A percentile compares a stretch with the other conserved stretches of the same genome.
Evolutionary conservation across 2,888 invertebrate genomes (phyloP).

Genomic region (Neoaliturus tenellus): DNA sequence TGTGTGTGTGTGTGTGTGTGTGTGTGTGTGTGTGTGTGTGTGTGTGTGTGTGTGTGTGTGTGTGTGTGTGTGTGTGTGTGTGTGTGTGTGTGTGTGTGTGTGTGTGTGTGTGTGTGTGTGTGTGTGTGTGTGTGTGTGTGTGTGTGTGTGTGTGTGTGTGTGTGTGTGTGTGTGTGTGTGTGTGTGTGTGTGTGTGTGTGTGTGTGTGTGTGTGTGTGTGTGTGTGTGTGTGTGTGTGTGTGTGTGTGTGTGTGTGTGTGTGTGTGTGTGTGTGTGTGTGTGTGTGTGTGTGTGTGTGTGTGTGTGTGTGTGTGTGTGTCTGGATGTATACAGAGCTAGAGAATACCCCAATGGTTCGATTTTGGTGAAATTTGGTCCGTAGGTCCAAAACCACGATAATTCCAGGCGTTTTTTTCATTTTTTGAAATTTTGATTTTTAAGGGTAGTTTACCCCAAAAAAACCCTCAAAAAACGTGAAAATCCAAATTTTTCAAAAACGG

Average conservation of each 20-base stretch:
- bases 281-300: slow-evolving; percentile 35
- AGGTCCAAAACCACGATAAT: no score
- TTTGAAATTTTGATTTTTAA: no score
- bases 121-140: slow-evolving; percentile 22
- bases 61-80: slow-evolving; percentile 25
- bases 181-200: slow-evolving; percentile 32
- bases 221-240: slow-evolving; percentile 35
- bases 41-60: slow-evolving; percentile 25
- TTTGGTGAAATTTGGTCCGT: no score
- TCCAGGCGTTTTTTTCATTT: no score
- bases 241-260: slow-evolving; percentile 35
- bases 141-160: slow-evolving; percentile 32
- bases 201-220: slow-evolving; percentile 32
- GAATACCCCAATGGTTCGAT: no score
- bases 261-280: slow-evolving; percentile 35
- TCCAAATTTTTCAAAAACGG: no score
- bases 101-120: slow-evolving; percentile 25
- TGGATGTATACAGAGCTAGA: no score
- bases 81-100: slow-evolving; percentile 25
- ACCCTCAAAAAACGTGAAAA: no score
- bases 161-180: slow-evolving; percentile 35
- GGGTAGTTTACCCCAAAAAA: no score
- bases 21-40: slow-evolving; percentile 25
- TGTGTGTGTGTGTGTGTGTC: slow-evolving; percentile 32
- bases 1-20: slow-evolving; percentile 25